Percentiles rank a stretch among this genome's conserved stretches.
phyloP scores from a whole-genome alignment of 2,797 vertebrate species.

The Spea hammondii region DNA sequence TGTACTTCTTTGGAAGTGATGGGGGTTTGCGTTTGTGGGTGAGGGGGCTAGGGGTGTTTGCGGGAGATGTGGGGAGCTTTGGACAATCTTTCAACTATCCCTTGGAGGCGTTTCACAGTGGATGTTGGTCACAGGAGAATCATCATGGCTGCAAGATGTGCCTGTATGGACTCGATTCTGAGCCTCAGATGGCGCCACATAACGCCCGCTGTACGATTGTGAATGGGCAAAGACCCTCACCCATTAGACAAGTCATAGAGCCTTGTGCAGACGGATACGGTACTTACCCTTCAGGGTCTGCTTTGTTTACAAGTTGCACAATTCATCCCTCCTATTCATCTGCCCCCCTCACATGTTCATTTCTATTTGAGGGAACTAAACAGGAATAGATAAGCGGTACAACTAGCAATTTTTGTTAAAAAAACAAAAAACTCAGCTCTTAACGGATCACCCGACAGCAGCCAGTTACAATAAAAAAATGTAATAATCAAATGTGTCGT shows the following conservation, averaged over 20 bases:
- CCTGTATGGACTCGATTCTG: conserved; percentile 7
- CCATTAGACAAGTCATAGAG: conserved; percentile 57
- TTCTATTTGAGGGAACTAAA: conserved; percentile 39
- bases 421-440: conserved; percentile 55
- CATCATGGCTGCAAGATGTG: neutral
- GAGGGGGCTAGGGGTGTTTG: neutral
- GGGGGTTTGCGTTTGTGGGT: neutral
- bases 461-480: conserved; percentile 64
- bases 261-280: conserved; percentile 62
- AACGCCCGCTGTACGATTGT: conserved; percentile 60
- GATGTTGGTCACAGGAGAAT: neutral
- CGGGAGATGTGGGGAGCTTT: conserved; percentile 3
- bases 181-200: neutral
- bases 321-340: conserved; percentile 36
- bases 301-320: conserved; percentile 59
- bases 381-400: conserved; percentile 57
- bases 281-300: conserved; percentile 51
- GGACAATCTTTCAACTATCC: conserved; percentile 35
- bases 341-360: conserved; percentile 29
- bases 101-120: neutral
- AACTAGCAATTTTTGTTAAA: conserved; percentile 59
- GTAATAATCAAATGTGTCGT: neutral
- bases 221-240: conserved; percentile 55
- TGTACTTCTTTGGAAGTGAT: neutral
- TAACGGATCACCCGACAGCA: conserved; percentile 60